A percentile compares a stretch with the other conserved stretches of the same genome.
phyloP scores from a whole-genome alignment of 2,888 invertebrate species.

The Hofmannophila pseudospretella region DNA sequence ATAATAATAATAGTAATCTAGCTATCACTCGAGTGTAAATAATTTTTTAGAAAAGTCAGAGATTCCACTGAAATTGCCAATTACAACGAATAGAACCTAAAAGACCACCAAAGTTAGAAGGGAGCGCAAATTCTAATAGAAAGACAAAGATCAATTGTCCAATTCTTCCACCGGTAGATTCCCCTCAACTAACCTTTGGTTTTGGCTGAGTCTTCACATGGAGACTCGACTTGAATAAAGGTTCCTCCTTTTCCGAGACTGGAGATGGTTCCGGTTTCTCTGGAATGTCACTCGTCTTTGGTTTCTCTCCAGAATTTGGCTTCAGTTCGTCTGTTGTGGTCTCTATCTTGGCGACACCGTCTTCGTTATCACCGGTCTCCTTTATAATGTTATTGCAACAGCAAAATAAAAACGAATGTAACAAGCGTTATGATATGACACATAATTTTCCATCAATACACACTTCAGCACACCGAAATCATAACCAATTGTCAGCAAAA shows the following conservation, averaged over 20 bases:
- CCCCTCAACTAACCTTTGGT: slow-evolving; percentile 63
- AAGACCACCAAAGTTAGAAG: slow-evolving; percentile 39
- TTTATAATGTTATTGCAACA: slow-evolving; percentile 65
- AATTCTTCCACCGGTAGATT: slow-evolving; percentile 23
- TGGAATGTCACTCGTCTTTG: slow-evolving; percentile 23
- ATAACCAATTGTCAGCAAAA: slow-evolving; percentile 46
- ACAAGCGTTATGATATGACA: slow-evolving; percentile 45
- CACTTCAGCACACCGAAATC: slow-evolving; percentile 49
- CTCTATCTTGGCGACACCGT: slow-evolving; percentile 68
- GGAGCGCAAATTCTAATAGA: slow-evolving; percentile 55
- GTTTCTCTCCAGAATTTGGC: slow-evolving; percentile 53
- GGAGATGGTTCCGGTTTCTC: slow-evolving; percentile 40
- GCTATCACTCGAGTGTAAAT: too few species aligned
- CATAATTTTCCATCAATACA: slow-evolving; percentile 30
- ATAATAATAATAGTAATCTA: too few species aligned
- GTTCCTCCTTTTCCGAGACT: slow-evolving; percentile 63
- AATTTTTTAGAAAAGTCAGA: too few species aligned
- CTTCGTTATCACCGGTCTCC: slow-evolving; percentile 57
- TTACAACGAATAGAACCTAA: slow-evolving; percentile 28
- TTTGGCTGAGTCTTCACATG: slow-evolving; percentile 55
- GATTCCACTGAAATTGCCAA: slow-evolving; percentile 18
- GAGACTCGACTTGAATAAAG: slow-evolving; percentile 70
- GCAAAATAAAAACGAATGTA: slow-evolving; percentile 58
- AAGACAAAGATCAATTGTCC: slow-evolving; percentile 33
- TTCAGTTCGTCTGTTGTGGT: slow-evolving; percentile 69